Conservation (phyloP, 2,113 vertebrate genomes). For the Heptranchias perlo region DNA sequence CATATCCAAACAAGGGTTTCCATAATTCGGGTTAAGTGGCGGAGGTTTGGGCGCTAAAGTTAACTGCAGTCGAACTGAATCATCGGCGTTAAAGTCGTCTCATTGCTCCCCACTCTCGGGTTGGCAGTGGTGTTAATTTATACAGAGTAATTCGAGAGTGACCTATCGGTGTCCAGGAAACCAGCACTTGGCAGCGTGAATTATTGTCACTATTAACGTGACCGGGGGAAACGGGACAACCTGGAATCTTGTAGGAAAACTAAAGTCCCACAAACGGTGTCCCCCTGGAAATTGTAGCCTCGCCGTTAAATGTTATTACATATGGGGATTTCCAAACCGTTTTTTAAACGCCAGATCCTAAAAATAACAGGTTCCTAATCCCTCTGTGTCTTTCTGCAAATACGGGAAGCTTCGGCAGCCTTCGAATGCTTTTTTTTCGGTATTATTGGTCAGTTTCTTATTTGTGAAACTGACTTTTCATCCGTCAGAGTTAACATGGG, state of each 20-base stretch:
- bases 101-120: not conserved
- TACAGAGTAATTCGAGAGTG: not conserved
- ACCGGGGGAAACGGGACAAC: not conserved
- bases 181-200: not conserved
- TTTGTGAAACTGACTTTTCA: not conserved
- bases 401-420: not conserved
- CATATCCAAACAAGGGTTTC: not conserved
- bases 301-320: not conserved
- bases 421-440: not conserved
- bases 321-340: not conserved
- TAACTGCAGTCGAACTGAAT: not conserved
- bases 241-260: not conserved
- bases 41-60: not conserved
- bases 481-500: not conserved
- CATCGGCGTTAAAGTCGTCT: not conserved
- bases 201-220: constrained; percentile 9
- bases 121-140: not conserved
- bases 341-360: not conserved
- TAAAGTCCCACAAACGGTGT: not conserved
- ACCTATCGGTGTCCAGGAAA: not conserved
- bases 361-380: not conserved
- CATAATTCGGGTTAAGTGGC: constrained; percentile 20
- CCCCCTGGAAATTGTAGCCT: not conserved
- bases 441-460: not conserved
- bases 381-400: not conserved